Conservation (phyloP, 2,797 vertebrate species). For the Chanos chanos region DNA sequence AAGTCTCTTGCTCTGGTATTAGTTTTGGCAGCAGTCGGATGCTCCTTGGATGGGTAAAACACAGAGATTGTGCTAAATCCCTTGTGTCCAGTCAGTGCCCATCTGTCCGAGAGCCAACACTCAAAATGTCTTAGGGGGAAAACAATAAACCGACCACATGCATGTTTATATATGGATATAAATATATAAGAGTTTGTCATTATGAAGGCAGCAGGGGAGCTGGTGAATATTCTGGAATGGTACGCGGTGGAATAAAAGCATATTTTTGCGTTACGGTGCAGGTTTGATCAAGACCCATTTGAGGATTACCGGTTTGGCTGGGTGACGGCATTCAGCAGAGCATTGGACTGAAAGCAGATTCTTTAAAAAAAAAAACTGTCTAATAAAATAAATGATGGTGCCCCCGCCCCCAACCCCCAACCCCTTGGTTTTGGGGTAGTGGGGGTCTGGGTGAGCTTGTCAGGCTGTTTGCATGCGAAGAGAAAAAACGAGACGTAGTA, state of each 20-base stretch:
- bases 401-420: background rate
- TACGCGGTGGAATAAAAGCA: conserved; percentile 1
- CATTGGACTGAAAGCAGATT: conserved; percentile 17
- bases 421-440: background rate
- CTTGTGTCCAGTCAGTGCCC: too few relatives aligned
- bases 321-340: conserved; percentile 3
- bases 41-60: too few relatives aligned
- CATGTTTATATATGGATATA: conserved; percentile 43
- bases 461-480: conserved; percentile 5
- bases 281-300: conserved; percentile 39
- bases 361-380: conserved; percentile 37
- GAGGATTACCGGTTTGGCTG: conserved; percentile 47
- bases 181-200: conserved; percentile 35
- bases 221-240: conserved; percentile 1
- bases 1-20: too few relatives aligned
- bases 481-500: background rate
- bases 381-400: conserved; percentile 41
- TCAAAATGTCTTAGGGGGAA: too few relatives aligned
- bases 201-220: conserved; percentile 31
- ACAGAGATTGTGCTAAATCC: too few relatives aligned
- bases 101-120: too few relatives aligned
- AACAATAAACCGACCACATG: conserved; percentile 46
- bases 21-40: too few relatives aligned
- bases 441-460: conserved; percentile 3
- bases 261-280: conserved; percentile 27